These are phyloP conservation scores for Arrhopalites spinosus DNA, from an alignment of 2,888 invertebrate genomes.

Conservation along the genomic window DNA sequence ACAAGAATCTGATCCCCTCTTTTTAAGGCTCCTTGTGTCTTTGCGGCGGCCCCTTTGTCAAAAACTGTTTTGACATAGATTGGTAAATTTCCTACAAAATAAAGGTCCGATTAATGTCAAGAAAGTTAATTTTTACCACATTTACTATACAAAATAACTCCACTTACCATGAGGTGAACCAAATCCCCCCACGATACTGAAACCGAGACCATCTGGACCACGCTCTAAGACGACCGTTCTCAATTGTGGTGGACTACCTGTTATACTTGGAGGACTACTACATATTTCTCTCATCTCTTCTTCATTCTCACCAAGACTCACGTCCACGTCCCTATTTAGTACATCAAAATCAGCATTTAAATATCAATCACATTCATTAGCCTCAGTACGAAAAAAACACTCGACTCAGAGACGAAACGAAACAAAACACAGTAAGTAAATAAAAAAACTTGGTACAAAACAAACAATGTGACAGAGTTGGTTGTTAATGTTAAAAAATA, in stretches of 20 bases:
- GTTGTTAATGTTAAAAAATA: not conserved
- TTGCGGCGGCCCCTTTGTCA: conserved; percentile 58
- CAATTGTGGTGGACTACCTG: conserved; percentile 47
- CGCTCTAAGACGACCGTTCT: conserved; percentile 60
- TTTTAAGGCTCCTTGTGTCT: conserved; percentile 56
- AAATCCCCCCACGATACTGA: conserved; percentile 62
- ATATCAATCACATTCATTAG: not conserved
- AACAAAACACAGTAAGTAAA: not conserved
- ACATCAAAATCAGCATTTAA: not conserved
- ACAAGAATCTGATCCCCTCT: conserved; percentile 61
- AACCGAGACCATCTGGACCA: conserved; percentile 64
- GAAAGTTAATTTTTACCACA: too few relatives aligned
- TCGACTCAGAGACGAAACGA: not conserved
- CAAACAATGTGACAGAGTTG: too few relatives aligned
- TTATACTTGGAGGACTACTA: conserved; percentile 37
- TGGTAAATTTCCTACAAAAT: conserved; percentile 65
- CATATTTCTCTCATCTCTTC: conserved; percentile 34
- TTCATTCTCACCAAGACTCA: conserved; percentile 44
- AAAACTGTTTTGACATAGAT: conserved; percentile 64
- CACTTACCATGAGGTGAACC: conserved; percentile 63
- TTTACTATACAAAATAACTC: too few relatives aligned
- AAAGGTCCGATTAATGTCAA: too few relatives aligned
- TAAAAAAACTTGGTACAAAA: too few relatives aligned
- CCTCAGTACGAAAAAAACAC: not conserved
- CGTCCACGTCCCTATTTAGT: conserved; percentile 20